Percentiles rank a stretch among this genome's conserved stretches.
Conservation (phyloP, 1,140 invertebrate genomes). For the Euura lappo region DNA sequence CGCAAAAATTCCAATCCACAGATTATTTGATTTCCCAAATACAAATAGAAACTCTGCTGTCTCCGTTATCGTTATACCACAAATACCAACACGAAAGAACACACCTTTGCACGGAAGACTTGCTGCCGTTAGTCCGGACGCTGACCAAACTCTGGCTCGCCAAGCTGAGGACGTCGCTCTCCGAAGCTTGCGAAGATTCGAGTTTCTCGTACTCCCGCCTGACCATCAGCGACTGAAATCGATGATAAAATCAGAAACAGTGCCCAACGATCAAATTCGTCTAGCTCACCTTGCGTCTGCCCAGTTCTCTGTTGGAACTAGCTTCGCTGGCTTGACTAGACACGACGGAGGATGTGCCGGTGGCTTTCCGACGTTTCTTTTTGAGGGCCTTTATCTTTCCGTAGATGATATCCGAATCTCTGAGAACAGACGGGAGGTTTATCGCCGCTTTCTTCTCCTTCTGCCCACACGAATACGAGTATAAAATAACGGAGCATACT, state of each 20-base stretch:
- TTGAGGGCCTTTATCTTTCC: constrained; percentile 48
- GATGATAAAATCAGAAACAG: neutral
- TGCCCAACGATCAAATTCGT: no score
- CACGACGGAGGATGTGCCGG: constrained; percentile 31
- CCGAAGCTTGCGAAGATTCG: constrained; percentile 45
- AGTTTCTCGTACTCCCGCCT: constrained; percentile 52
- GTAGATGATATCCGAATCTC: constrained; percentile 64
- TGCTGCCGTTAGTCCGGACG: constrained; percentile 34
- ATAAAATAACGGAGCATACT: constrained; percentile 39
- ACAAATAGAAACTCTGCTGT: neutral
- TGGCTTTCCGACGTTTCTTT: constrained; percentile 23
- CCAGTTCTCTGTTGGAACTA: constrained; percentile 39
- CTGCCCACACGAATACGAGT: no score
- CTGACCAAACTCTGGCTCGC: constrained; percentile 50
- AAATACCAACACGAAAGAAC: constrained; percentile 18
- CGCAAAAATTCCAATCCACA: constrained; percentile 15
- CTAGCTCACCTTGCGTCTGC: constrained; percentile 41
- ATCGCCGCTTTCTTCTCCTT: no score
- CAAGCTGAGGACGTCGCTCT: constrained; percentile 38
- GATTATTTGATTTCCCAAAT: neutral
- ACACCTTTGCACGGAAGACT: constrained; percentile 8
- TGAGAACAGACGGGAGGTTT: constrained; percentile 31
- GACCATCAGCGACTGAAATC: constrained; percentile 41
- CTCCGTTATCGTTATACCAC: neutral
- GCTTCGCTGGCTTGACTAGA: constrained; percentile 31